A percentile compares a stretch with the other conserved stretches of the same genome.
Evolutionary conservation across 2,888 invertebrate species (phyloP).

Genomic region (Tipula lateralis): DNA sequence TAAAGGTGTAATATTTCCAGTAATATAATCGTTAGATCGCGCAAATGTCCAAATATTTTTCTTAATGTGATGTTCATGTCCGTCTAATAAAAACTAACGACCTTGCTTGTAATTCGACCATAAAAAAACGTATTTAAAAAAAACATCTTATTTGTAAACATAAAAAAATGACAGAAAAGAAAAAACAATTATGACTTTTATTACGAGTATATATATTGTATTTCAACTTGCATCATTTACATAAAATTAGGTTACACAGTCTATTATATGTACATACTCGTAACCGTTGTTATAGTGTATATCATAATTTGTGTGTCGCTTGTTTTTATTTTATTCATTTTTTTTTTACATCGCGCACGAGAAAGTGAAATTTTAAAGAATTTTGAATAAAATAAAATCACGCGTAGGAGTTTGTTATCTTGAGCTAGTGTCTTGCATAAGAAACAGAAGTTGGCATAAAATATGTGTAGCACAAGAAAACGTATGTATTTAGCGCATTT

Average conservation of each 20-base stretch:
- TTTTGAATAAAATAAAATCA: neutral
- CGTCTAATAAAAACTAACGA: neutral
- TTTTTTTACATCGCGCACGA: neutral
- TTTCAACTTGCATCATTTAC: neutral
- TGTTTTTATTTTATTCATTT: neutral
- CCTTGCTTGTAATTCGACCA: neutral
- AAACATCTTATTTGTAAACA: neutral
- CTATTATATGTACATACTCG: neutral
- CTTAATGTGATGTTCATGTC: neutral
- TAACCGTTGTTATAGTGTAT: neutral
- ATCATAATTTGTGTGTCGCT: neutral
- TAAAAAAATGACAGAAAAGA: neutral
- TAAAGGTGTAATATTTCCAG: neutral
- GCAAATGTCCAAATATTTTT: neutral
- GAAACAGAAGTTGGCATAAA: neutral
- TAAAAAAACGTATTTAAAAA: neutral
- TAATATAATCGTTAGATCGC: neutral
- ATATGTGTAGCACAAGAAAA: neutral
- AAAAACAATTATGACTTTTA: neutral
- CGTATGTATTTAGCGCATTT: neutral
- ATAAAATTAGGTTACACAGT: neutral
- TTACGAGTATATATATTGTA: too few species aligned
- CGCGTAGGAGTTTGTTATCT: neutral
- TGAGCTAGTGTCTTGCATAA: neutral
- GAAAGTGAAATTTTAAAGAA: neutral